These are phyloP conservation scores for Mungos mungo DNA, from an alignment of 2,113 vertebrate species.

Conservation along the genomic window DNA sequence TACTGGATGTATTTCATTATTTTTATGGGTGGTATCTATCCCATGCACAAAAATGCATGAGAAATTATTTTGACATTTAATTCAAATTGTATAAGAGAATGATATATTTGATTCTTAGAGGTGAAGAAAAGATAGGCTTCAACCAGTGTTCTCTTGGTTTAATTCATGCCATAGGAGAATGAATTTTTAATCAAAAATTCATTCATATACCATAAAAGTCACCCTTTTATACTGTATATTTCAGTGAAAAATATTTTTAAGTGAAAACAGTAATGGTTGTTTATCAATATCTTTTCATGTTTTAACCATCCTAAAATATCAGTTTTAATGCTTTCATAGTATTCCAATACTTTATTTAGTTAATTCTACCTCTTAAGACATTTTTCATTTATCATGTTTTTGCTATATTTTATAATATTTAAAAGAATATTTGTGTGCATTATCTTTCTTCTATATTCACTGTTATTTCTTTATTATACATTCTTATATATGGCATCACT, in stretches of 20 bases:
- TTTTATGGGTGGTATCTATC: neutral
- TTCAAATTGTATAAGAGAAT: neutral
- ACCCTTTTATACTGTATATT: neutral
- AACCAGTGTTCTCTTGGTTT: neutral
- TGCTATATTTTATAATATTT: neutral
- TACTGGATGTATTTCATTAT: neutral
- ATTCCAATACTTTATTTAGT: neutral
- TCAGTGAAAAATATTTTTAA: neutral
- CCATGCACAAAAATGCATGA: neutral
- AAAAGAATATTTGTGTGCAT: neutral
- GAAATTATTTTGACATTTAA: neutral
- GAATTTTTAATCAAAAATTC: neutral
- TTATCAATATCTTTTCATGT: neutral
- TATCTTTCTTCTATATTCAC: neutral
- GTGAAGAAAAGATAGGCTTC: neutral
- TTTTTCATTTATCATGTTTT: neutral
- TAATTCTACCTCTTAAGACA: neutral
- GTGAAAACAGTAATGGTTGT: neutral
- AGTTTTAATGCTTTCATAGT: neutral
- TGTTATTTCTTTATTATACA: neutral
- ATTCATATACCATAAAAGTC: neutral
- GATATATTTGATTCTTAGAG: neutral
- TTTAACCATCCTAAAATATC: neutral
- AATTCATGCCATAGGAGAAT: neutral
- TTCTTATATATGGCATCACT: neutral